These are phyloP conservation scores for Carabus problematicus DNA, from an alignment of 2,888 invertebrate genomes.

Conservation along the genomic window DNA sequence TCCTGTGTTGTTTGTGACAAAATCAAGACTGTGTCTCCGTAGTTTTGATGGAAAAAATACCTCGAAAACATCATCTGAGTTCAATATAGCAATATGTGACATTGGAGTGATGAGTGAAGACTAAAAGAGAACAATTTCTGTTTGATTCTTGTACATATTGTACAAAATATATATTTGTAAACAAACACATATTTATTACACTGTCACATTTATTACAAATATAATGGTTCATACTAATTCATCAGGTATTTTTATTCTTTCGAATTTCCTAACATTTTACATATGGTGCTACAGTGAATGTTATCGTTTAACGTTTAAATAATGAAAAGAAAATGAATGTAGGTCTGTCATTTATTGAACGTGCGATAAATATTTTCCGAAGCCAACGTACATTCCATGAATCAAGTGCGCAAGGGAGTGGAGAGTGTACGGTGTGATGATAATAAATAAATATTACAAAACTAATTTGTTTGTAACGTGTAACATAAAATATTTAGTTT, in stretches of 20 bases:
- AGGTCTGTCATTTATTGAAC: neutral
- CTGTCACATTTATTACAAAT: neutral
- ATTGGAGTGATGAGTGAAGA: slow-evolving; percentile 1
- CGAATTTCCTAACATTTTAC: too few relatives aligned
- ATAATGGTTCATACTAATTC: slow-evolving; percentile 9
- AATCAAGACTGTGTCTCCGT: slow-evolving; percentile 29
- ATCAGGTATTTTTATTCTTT: neutral
- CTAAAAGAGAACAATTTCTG: slow-evolving; percentile 1
- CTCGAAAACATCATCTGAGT: slow-evolving; percentile 21
- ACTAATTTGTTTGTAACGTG: neutral
- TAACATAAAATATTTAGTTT: neutral
- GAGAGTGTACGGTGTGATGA: too few relatives aligned
- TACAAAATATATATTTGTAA: slow-evolving; percentile 24
- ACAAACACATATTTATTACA: neutral
- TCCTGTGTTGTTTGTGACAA: slow-evolving; percentile 32
- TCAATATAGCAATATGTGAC: slow-evolving; percentile 29
- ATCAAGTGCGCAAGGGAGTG: neutral
- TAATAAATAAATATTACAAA: neutral
- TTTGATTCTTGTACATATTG: neutral
- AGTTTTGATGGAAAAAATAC: slow-evolving; percentile 24
- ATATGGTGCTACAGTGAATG: neutral
- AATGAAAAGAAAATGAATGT: neutral
- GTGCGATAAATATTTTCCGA: neutral
- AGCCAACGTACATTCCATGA: neutral
- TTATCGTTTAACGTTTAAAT: slow-evolving; percentile 15